These are phyloP conservation scores for Artemia sinica DNA, from an alignment of 2,888 invertebrate species.

Conservation along the genomic window DNA sequence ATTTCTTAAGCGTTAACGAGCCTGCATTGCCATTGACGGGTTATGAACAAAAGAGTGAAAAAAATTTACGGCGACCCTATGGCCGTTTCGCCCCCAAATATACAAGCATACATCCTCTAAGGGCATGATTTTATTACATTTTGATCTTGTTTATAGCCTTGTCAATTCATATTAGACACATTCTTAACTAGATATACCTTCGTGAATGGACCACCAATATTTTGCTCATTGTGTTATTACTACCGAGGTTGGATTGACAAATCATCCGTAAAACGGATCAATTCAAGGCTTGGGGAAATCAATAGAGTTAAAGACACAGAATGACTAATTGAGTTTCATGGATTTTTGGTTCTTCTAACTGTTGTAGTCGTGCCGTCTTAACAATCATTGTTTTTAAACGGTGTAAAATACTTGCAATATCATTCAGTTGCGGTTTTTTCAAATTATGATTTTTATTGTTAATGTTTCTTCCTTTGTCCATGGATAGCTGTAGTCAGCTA, in stretches of 20 bases:
- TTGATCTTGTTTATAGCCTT: slow-evolving; percentile 14
- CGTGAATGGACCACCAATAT: slow-evolving; percentile 3
- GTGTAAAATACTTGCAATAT: too few species aligned
- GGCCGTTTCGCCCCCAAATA: slow-evolving; percentile 3
- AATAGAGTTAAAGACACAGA: too few species aligned
- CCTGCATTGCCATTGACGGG: neutral
- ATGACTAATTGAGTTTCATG: too few species aligned
- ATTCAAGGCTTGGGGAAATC: neutral
- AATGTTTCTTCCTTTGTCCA: too few species aligned
- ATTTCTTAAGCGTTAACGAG: slow-evolving; percentile 14
- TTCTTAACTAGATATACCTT: slow-evolving; percentile 5
- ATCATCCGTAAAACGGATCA: slow-evolving; percentile 13
- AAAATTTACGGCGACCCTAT: slow-evolving; percentile 13
- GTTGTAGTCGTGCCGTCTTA: too few species aligned
- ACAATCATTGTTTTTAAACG: too few species aligned
- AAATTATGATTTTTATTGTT: too few species aligned
- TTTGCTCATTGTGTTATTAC: slow-evolving; percentile 4
- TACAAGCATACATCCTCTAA: neutral
- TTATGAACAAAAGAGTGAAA: slow-evolving; percentile 8
- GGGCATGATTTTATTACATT: slow-evolving; percentile 4
- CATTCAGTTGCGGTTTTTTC: too few species aligned
- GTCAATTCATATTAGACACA: slow-evolving; percentile 10
- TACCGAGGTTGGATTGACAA: slow-evolving; percentile 12
- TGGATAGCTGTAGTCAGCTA: too few species aligned
- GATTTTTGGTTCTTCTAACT: too few species aligned